These are phyloP conservation scores for Arvicanthis niloticus DNA, from an alignment of 2,113 vertebrate genomes.

Conservation along the genomic window DNA sequence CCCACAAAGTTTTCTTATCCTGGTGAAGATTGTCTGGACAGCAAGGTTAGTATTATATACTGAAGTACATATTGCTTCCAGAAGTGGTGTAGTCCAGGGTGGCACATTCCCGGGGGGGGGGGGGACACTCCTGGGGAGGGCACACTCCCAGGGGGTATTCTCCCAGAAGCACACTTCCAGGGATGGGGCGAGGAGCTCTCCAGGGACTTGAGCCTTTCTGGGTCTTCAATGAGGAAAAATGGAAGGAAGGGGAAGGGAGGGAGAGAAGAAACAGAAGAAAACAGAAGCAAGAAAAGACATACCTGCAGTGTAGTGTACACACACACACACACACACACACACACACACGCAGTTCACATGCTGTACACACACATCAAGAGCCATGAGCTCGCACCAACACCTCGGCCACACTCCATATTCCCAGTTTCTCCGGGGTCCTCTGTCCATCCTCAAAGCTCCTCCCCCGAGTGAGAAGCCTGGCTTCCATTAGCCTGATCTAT, in stretches of 20 bases:
- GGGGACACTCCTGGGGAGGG: background rate
- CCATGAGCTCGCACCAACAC: accelerated
- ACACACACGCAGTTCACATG: background rate
- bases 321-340: too few species aligned
- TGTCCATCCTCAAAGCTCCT: accelerated
- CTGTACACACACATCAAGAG: background rate
- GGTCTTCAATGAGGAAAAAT: too few species aligned
- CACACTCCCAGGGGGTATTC: background rate
- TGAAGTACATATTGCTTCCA: accelerated
- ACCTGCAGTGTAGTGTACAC: background rate
- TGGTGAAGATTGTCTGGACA: background rate
- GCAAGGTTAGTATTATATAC: background rate
- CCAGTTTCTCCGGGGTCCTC: accelerated
- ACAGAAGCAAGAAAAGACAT: background rate
- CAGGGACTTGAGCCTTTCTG: background rate
- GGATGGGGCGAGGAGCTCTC: too few species aligned
- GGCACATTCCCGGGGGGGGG: background rate
- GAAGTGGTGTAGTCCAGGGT: background rate
- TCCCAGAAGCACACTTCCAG: too few species aligned
- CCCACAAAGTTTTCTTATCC: too few species aligned
- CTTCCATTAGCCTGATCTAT: background rate
- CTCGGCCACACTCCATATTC: accelerated
- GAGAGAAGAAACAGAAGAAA: background rate
- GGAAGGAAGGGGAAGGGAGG: too few species aligned
- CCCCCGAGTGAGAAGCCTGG: background rate